Conservation (phyloP, 2,113 vertebrate species). For the Copsychus sechellarum region DNA sequence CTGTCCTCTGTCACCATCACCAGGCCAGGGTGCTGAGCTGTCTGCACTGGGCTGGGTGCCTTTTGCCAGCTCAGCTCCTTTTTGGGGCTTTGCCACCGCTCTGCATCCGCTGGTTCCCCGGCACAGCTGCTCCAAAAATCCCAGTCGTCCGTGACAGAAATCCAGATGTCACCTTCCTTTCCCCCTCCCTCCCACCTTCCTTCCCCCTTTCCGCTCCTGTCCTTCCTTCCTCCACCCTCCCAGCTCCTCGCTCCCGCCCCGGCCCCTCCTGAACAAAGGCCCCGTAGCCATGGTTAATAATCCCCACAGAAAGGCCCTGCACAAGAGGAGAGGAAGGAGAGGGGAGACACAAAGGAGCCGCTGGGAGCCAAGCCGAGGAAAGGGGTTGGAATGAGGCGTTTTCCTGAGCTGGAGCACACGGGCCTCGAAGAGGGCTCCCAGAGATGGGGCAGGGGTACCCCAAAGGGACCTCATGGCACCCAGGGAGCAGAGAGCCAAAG, state of each 20-base stretch:
- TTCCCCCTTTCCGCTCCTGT: neutral
- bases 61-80: neutral
- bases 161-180: constrained; percentile 46
- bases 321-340: constrained; percentile 1
- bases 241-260: neutral
- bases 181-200: neutral
- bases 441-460: rapidly evolving
- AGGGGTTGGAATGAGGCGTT: neutral
- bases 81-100: neutral
- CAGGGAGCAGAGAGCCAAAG: neutral
- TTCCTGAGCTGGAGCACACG: neutral
- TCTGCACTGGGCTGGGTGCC: rapidly evolving
- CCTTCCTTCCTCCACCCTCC: neutral
- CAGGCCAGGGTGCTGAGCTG: neutral
- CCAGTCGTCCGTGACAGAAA: neutral
- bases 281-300: constrained; percentile 65
- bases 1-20: neutral
- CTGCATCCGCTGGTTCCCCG: neutral
- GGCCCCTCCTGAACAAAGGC: constrained; percentile 49
- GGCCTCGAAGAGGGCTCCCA: rapidly evolving
- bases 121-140: neutral
- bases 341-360: neutral
- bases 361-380: neutral
- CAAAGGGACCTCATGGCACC: neutral
- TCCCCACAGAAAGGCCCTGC: constrained; percentile 21